Evolutionary conservation across 64 coral and sea anemone species (phyloP).

Genomic region (Porites lutea): DNA sequence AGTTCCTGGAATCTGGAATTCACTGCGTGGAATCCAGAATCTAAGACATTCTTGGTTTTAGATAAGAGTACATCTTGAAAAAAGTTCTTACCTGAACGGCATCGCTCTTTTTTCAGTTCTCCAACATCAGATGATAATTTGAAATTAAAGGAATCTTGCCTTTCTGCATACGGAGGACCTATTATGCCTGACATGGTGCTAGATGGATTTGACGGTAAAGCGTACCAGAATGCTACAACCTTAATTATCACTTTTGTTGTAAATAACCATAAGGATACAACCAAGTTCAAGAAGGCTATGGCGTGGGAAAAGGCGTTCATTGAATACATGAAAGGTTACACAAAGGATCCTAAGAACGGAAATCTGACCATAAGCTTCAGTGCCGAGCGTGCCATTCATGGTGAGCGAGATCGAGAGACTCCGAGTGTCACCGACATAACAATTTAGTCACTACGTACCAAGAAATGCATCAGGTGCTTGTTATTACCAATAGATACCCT

Average conservation of each 20-base stretch:
- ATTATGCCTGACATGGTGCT: slow-evolving; percentile 79
- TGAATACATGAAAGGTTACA: slow-evolving; percentile 77
- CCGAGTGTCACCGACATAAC: too few species aligned
- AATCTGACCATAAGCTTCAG: slow-evolving; percentile 59
- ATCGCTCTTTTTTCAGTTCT: slow-evolving; percentile 47
- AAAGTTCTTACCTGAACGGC: too few species aligned
- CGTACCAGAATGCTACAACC: slow-evolving; percentile 73
- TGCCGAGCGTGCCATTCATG: too few species aligned
- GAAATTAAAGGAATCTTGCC: slow-evolving; percentile 62
- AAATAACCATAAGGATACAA: slow-evolving; percentile 82
- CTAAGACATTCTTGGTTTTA: too few species aligned
- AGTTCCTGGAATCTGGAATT: too few species aligned
- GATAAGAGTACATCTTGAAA: too few species aligned
- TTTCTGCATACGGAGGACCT: slow-evolving; percentile 76
- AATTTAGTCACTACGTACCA: too few species aligned
- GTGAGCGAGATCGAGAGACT: too few species aligned
- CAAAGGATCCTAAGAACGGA: neutral
- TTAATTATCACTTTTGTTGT: slow-evolving; percentile 88
- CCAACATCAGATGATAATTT: slow-evolving; percentile 61
- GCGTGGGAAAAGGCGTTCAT: slow-evolving; percentile 93
- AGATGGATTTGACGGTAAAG: slow-evolving; percentile 77
- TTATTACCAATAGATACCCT: too few species aligned
- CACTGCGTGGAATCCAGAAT: too few species aligned
- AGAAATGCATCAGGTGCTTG: too few species aligned
- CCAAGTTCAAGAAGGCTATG: slow-evolving; percentile 65